Evolutionary conservation across 2,888 invertebrate genomes (phyloP), one percentile per base, ranked within the genome.

Genomic region (Caenorhabditis auriculariae): DNA sequence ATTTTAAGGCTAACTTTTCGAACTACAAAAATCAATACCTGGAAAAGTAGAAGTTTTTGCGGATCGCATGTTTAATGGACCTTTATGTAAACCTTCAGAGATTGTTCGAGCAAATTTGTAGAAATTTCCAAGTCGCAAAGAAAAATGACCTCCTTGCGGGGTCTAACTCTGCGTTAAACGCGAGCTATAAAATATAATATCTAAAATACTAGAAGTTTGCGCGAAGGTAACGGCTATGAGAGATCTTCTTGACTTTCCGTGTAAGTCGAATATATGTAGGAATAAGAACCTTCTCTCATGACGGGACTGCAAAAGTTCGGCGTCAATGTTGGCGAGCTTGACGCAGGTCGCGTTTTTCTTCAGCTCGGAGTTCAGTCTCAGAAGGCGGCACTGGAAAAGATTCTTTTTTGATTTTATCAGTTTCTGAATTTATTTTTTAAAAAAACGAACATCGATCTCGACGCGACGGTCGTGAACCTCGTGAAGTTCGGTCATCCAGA

Each of bases 401-500:
- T 1, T n/a, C 21, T n/a, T 38, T 24, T 39, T 29, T 23, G n/a
- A 59, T 17, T 46, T 26, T 19, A 23, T 26, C 29, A 23, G 2
- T 23, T 29, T 9, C 26, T 53, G n/a, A 4, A 6, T 53, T 53
- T 15, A 23, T 26, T 44, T 27, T 43, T 45, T 32, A 29, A 19
- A 49, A 23, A 24, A 37, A 26, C 48, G 48, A n/a, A 78, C 74
- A 58, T 78, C 76, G 47, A 77, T 62, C 26, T 76, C 65, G 9
- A 71, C 72, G 42, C 78, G 55, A 21, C 71, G 69, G 46, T 70
- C 74, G 54, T 74, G 74, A 37, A 78, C 73, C 27, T 78, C 77
- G n/a, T 78, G 71, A 19, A 78, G 54, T 42, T 78, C 77, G 24
- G 71, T 67, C 60, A 78, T 69, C 76, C 77, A 78, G 35, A 73